These are phyloP conservation scores for Pedionomus torquatus DNA, from an alignment of 2,113 vertebrate genomes.

Conservation along the genomic window DNA sequence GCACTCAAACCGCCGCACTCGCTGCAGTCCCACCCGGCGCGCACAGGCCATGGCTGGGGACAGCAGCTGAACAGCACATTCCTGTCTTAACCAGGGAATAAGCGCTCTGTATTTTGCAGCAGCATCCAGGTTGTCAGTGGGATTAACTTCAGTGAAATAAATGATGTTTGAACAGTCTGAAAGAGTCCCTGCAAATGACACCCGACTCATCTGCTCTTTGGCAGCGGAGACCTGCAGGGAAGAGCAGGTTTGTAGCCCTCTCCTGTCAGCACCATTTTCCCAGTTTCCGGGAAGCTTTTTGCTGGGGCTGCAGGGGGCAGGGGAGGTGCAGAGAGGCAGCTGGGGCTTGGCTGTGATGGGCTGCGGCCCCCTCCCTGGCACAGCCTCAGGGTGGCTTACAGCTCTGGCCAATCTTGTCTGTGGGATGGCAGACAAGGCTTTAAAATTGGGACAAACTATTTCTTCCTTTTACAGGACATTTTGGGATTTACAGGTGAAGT, in stretches of 20 bases:
- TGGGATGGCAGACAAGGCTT: not conserved
- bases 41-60: fast-evolving
- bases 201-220: not conserved
- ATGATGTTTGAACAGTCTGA: not conserved
- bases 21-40: fast-evolving
- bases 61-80: fast-evolving
- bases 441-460: not conserved
- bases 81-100: not conserved
- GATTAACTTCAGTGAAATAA: not conserved
- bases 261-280: not conserved
- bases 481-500: not conserved
- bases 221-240: not conserved
- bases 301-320: fast-evolving
- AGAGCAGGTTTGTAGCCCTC: not conserved
- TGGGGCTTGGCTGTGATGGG: too few relatives aligned
- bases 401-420: not conserved
- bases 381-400: fast-evolving
- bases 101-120: not conserved
- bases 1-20: not conserved
- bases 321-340: not conserved
- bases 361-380: not conserved
- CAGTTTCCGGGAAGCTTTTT: not conserved
- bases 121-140: not conserved
- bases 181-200: not conserved
- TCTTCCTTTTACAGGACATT: not conserved